Percentiles rank a stretch among this genome's conserved stretches.
These are phyloP conservation scores for Nannobrachium achirus DNA, from an alignment of 2,113 vertebrate species.

Conservation along the genomic window DNA sequence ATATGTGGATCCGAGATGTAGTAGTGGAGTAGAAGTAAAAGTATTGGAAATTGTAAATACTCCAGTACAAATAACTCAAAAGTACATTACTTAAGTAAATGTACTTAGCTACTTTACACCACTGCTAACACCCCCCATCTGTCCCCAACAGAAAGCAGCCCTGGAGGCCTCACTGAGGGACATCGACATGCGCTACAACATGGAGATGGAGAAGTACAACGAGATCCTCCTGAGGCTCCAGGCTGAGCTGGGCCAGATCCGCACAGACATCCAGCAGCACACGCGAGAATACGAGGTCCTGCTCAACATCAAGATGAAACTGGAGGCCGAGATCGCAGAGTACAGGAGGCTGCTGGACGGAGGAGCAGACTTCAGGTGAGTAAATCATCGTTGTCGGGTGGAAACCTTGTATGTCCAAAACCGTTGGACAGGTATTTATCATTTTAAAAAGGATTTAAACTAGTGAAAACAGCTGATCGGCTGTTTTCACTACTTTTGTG, in stretches of 20 bases:
- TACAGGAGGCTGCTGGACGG: constrained; percentile 92
- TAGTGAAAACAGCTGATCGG: no score
- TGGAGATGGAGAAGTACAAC: constrained; percentile 84
- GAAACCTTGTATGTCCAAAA: no score
- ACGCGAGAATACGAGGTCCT: constrained; percentile 83
- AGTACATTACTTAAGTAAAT: no score
- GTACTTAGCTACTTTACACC: no score
- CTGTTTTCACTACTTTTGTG: no score
- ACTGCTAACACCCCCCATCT: not conserved
- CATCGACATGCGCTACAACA: constrained; percentile 70
- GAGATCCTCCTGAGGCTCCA: constrained; percentile 79
- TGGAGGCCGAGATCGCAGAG: constrained; percentile 94
- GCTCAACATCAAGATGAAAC: constrained; percentile 89
- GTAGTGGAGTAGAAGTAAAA: no score
- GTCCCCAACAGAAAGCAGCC: constrained; percentile 79
- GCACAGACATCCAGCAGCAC: constrained; percentile 77
- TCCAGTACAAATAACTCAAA: no score
- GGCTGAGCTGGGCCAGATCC: constrained; percentile 80
- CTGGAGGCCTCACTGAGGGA: constrained; percentile 84
- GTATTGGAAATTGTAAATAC: no score
- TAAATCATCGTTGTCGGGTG: no score
- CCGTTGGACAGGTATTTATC: no score
- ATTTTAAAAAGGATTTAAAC: no score
- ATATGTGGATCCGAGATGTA: no score
- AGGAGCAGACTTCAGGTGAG: constrained; percentile 72